phyloP scores from a whole-genome alignment of 2,888 invertebrate species.

The Cephus nigrinus region DNA sequence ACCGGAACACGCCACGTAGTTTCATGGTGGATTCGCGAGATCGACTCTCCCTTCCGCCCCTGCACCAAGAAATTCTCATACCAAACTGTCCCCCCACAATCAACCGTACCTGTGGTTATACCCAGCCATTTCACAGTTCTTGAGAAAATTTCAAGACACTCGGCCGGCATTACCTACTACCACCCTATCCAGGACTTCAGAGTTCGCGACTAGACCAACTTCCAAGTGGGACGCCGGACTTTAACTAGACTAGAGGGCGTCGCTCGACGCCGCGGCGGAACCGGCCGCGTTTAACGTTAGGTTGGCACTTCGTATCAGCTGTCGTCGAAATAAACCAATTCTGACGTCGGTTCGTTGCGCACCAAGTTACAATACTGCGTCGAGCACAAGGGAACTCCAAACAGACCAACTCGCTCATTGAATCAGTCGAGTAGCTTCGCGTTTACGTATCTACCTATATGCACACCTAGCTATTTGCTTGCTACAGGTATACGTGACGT shows the following conservation, averaged over 20 bases:
- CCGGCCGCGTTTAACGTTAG: background rate
- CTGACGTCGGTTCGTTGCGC: slow-evolving; percentile 22
- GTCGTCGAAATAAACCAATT: slow-evolving; percentile 34
- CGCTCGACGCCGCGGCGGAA: background rate
- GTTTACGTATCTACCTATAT: background rate
- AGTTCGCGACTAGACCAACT: background rate
- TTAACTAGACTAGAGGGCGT: background rate
- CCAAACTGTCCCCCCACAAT: background rate
- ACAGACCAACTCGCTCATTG: slow-evolving; percentile 1
- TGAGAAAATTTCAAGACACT: background rate
- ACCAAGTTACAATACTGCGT: slow-evolving; percentile 25
- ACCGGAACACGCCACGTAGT: background rate
- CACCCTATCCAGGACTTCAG: background rate
- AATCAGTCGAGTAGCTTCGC: background rate
- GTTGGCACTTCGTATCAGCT: slow-evolving; percentile 23
- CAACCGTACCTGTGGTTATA: background rate
- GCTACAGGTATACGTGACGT: background rate
- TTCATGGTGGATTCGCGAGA: background rate
- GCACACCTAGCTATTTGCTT: background rate
- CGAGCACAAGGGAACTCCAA: background rate
- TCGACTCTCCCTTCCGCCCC: background rate
- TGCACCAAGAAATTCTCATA: background rate
- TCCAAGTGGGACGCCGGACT: background rate
- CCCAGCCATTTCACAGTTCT: background rate
- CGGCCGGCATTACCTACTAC: background rate